These are phyloP conservation scores for Sturnira hondurensis DNA, from an alignment of 2,113 vertebrate species.

Conservation along the genomic window DNA sequence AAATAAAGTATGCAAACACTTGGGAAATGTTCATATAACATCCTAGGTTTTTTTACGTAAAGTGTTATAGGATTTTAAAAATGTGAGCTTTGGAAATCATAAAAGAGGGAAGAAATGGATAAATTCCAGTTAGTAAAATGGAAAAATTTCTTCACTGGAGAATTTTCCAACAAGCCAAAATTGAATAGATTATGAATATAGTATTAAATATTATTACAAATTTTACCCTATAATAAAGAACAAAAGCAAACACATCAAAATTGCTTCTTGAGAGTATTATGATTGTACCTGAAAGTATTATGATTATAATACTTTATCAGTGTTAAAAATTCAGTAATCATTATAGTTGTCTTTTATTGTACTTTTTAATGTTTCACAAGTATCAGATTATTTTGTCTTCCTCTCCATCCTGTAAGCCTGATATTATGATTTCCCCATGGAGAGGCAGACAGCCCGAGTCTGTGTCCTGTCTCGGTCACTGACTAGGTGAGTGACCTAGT, in stretches of 20 bases:
- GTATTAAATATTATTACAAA: conserved; percentile 7
- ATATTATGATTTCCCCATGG: not conserved
- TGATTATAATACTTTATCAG: not conserved
- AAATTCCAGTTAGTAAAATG: conserved; percentile 16
- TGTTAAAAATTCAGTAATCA: not conserved
- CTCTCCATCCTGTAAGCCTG: not conserved
- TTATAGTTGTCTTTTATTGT: not conserved
- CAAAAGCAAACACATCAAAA: not conserved
- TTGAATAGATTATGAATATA: not conserved
- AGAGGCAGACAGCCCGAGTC: not conserved
- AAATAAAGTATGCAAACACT: not conserved
- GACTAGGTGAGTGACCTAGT: not conserved
- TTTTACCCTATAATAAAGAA: not conserved
- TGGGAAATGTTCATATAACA: not conserved
- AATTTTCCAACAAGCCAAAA: not conserved
- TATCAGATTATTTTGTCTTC: not conserved
- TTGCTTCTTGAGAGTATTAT: not conserved
- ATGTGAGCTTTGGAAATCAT: conserved; percentile 31
- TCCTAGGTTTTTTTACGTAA: conserved; percentile 10
- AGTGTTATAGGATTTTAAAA: not conserved
- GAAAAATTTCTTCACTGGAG: not conserved
- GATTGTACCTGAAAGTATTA: not conserved
- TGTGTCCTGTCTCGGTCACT: not conserved
- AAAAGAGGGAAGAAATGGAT: not conserved
- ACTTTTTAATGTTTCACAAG: not conserved